Evolutionary conservation across 1,140 invertebrate genomes (phyloP), one percentile per base, ranked within the genome.

Genomic region (Drosophila orena): DNA sequence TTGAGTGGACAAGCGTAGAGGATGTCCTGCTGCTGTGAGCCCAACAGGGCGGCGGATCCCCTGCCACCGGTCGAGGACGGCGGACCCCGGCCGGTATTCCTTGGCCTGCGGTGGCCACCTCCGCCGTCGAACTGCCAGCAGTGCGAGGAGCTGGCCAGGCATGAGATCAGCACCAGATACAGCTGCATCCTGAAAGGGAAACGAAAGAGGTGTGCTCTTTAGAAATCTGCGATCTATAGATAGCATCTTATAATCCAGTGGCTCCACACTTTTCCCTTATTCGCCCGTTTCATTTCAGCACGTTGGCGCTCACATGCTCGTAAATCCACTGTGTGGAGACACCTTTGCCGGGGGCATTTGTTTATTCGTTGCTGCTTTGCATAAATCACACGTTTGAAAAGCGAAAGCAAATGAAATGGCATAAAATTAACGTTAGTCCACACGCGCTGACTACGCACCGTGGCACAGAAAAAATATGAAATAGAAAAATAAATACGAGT

Each of bases 1-100:
- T 95, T 95, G 81, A 95, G 94, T 24, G 93, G 93, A 80, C 94
- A 95, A 30, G 94, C 93, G 50, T 92, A 92, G 15, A 92, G 79
- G 34, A 91, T 74, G 68, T 92, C 91, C 72, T 92, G 91, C 46
- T 91, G 91, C 69, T 92, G 91, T 42, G 81, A 81, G 56, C 81
- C 90, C 10, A 92, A 58, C 35, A 92, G 46, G 12, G 83, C 86
- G 7, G 90, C 72, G 35, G 81, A 91, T 68, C 84, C 80, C 49
- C 90, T 53, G 43, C 44, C 62, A 11, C 62, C 58, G 43, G 74
- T 56, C 15, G 54, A 46, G 43, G 70, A 37, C 0, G 84, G 81
- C 17, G 84, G 75, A n/a, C 77, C 81, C 15, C 88, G 77, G 8
- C 69, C 81, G 42, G 71, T 69, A 24, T 79, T 79, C 17, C 79